Base-by-base conservation (phyloP, 2,797 vertebrate species). In the Mus caroli region DNA sequence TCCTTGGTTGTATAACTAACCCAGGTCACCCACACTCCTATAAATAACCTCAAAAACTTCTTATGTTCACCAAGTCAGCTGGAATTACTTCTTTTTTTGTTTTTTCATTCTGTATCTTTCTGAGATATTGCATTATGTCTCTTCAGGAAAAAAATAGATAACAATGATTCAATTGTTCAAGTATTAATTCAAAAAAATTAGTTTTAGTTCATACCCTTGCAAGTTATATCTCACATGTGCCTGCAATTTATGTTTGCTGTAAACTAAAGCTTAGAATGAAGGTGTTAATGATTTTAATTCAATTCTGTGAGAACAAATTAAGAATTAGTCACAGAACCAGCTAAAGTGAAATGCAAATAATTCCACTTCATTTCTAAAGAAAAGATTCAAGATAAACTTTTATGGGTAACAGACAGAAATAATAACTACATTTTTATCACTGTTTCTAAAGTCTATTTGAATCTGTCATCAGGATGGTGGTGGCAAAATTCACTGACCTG, bases 111-210 rank as follows among this genome's bases (percentile, higher is more conserved):
- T 14, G 20, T 43, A 58, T 20, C 52, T 75, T 75, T 31, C 40
- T 34, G 10, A 58, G 26, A 6, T 43, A 43, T 76, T 75, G 13
- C 19, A 60, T 58, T 75, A 26, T 88, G 54, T 60, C 6, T 60
- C 37, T 76, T 52, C 26, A 46, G 69, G 54, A 14, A 73, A 20
- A 20, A 58, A 22, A 76, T 58, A 64, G 46, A 22, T 3, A 75
- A 31, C 11, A 34, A 40, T 31, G 52, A 56, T 28, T 73, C 34
- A 28, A 20, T 73, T 40, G 43, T 71, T 67, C 58, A 84, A 64
- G 34, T 88, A 6, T 60, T 67, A 91, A 82, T 37, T 71, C 28
- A 82, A 92, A 92, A 91, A 79, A 60, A 50, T 80, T 88, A 85
- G 73, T 82, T 79, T 26, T 60, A 78, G 46, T 17, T 91, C 4